Base-by-base conservation (phyloP, 2,888 invertebrate species). In the Apoda limacodes region DNA sequence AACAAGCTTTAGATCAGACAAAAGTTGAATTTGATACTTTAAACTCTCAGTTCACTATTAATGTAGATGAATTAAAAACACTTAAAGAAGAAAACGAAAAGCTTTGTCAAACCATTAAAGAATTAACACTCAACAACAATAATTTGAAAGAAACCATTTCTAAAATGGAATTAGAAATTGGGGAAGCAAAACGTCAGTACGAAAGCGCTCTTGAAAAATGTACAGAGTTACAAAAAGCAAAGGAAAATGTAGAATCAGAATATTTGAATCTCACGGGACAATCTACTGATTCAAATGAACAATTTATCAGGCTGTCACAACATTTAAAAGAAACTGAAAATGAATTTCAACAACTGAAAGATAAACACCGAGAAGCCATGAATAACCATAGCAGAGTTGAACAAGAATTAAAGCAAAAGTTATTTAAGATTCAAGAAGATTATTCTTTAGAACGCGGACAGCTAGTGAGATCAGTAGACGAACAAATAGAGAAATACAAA, bases 211-310 rank as follows among this genome's bases (percentile, higher is more conserved):
- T 80, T 43, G 83, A 85, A 47, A 85, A 86, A 58, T 80, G 83
- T 44, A 63, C 65, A 3, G 84, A 85, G 40, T 50, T 87, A 31
- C 65, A 74, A 37, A 78, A 71, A 25, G 74, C 84, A 37, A 87
- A 86, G 51, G 82, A 78, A 9, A 82, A 83, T 31, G 62, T 84
- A 11, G 86, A 88, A 61, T 52, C 72, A 4, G 85, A 88, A 52
- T 81, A 88, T 37, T 63, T 82, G 29, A 80, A 76, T 49, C 55
- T 87, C 21, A 84, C 84, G 28, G 84, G 80, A 24, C 82, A 84
- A 39, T 76, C 85, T 1, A 82, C 81, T 9, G 82, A 87, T 53
- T 86, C 86, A 1, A 83, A 82, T 45, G 82, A 82, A 34, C 83
- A 87, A 46, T 72, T 85, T 28, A 64, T 72, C 33, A 78, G 82